A percentile compares a stretch with the other conserved stretches of the same genome.
These are phyloP conservation scores for Myotis planiceps DNA, from an alignment of 2,797 vertebrate genomes.

Conservation along the genomic window DNA sequence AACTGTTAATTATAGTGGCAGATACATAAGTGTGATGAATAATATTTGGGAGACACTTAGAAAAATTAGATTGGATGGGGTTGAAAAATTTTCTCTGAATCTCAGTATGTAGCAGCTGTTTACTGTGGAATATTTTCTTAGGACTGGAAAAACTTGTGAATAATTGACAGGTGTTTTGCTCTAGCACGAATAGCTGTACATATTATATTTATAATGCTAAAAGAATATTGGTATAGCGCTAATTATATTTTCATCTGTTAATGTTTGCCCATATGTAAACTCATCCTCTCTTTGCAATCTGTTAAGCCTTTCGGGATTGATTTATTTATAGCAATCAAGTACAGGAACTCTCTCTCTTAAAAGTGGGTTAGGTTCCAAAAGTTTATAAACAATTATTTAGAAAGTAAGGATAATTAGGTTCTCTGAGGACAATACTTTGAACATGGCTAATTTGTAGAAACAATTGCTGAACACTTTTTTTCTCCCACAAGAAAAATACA, in stretches of 20 bases:
- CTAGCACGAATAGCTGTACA: neutral
- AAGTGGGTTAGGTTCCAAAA: constrained; percentile 2
- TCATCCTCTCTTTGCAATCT: neutral
- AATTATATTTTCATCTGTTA: constrained; percentile 49
- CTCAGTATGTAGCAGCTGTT: neutral
- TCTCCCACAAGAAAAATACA: neutral
- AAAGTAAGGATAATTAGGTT: constrained; percentile 25
- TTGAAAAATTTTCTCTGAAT: neutral
- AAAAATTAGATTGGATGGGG: constrained; percentile 6
- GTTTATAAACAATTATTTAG: constrained; percentile 20
- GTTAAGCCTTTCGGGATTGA: neutral
- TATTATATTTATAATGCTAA: constrained; percentile 32
- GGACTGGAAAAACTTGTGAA: constrained; percentile 18
- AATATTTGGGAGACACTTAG: constrained; percentile 31
- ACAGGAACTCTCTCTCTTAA: constrained; percentile 9
- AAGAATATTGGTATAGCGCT: neutral
- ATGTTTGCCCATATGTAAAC: neutral
- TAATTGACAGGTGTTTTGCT: constrained; percentile 44
- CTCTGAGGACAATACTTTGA: neutral
- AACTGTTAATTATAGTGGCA: constrained; percentile 59
- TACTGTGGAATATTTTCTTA: constrained; percentile 20
- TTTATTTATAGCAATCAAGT: constrained; percentile 29
- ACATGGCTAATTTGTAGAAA: neutral
- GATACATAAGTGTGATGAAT: constrained; percentile 11
- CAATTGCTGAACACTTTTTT: neutral